These are phyloP conservation scores for Scelioninae gen. 1 DNA, from an alignment of 2,888 invertebrate species.

Conservation along the genomic window DNA sequence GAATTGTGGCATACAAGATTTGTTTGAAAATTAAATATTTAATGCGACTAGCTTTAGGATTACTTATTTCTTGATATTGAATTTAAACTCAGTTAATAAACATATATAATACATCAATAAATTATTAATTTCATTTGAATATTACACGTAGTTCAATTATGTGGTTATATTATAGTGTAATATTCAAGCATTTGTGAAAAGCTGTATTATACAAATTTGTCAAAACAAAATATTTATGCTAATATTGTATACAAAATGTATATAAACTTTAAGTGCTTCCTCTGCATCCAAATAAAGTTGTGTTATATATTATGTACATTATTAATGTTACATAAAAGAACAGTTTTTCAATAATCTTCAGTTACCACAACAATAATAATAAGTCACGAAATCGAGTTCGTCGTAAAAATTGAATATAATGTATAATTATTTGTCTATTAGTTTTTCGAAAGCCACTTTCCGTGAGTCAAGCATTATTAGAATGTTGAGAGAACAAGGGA, in stretches of 20 bases:
- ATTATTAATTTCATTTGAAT: conserved; percentile 13
- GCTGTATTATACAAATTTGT: neutral
- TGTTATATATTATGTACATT: neutral
- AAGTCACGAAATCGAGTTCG: conserved; percentile 25
- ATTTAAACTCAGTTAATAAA: conserved; percentile 1
- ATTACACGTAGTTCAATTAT: neutral
- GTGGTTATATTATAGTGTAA: neutral
- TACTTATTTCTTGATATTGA: too few relatives aligned
- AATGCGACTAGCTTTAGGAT: too few relatives aligned
- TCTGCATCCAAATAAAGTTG: neutral
- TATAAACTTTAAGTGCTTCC: neutral
- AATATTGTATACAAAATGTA: neutral
- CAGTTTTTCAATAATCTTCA: neutral
- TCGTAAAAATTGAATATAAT: conserved; percentile 27
- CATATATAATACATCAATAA: neutral
- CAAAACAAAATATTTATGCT: neutral
- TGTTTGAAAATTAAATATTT: too few relatives aligned
- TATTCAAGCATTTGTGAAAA: neutral
- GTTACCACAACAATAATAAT: conserved; percentile 13
- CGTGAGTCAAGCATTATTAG: conserved; percentile 35
- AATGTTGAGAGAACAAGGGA: conserved; percentile 26
- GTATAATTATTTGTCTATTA: conserved; percentile 42
- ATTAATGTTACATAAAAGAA: neutral
- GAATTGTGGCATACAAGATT: too few relatives aligned
- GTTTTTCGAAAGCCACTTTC: conserved; percentile 15